phyloP scores from a whole-genome alignment of 2,797 vertebrate genomes.

The Ctenopoma kingsleyae region DNA sequence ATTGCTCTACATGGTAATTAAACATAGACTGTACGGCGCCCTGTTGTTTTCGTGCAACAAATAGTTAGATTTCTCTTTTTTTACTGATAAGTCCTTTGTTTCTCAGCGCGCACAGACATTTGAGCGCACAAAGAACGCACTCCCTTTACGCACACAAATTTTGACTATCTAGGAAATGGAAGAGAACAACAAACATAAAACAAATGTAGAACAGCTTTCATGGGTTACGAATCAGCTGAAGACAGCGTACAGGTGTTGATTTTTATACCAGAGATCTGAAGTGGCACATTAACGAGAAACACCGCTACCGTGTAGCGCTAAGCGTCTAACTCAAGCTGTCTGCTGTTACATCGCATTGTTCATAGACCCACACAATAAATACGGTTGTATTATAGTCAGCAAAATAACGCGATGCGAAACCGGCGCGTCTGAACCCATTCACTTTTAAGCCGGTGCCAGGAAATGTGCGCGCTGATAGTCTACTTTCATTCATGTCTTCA shows the following conservation, averaged over 20 bases:
- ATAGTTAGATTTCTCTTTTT: neutral
- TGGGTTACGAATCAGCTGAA: neutral
- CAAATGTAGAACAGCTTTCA: slow-evolving; percentile 8
- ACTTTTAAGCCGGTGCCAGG: slow-evolving; percentile 52
- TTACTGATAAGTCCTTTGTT: slow-evolving; percentile 17
- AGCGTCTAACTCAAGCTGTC: slow-evolving; percentile 1
- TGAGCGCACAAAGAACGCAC: slow-evolving; percentile 42
- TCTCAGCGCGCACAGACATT: slow-evolving; percentile 18
- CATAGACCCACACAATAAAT: slow-evolving; percentile 19
- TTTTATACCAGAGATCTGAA: neutral
- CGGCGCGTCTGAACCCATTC: slow-evolving; percentile 66
- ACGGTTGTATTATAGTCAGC: slow-evolving; percentile 12
- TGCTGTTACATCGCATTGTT: slow-evolving; percentile 43
- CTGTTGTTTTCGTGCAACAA: neutral
- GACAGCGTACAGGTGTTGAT: neutral
- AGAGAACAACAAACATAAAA: neutral
- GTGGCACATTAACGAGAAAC: neutral
- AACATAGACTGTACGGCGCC: fast-evolving
- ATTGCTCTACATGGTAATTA: neutral
- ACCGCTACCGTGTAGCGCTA: too few species aligned
- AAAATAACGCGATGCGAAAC: slow-evolving; percentile 35
- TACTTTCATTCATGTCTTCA: slow-evolving; percentile 86
- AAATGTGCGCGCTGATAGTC: slow-evolving; percentile 74
- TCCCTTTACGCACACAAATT: slow-evolving; percentile 58
- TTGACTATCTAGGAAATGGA: neutral